These are phyloP conservation scores for Mactra quadrangularis DNA, from an alignment of 1,140 invertebrate genomes.

Conservation along the genomic window DNA sequence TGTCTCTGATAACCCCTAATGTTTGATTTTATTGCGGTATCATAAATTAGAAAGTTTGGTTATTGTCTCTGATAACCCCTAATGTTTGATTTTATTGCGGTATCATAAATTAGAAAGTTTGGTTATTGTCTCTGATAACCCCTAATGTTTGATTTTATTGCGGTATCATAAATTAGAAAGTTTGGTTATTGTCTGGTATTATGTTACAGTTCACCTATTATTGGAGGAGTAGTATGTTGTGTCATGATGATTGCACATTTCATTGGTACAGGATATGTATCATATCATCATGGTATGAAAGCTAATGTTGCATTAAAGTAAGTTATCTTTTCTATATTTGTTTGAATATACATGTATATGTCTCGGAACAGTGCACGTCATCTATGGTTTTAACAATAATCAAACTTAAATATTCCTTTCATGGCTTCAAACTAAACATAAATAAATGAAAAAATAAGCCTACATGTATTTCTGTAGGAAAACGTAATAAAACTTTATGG, in stretches of 20 bases:
- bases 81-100: not conserved
- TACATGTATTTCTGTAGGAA: too few species aligned
- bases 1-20: too few species aligned
- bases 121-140: not conserved
- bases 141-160: not conserved
- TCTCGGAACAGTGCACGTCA: too few species aligned
- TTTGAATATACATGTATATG: too few species aligned
- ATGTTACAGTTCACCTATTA: constrained; percentile 11
- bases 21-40: not conserved
- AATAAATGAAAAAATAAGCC: too few species aligned
- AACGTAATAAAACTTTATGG: too few species aligned
- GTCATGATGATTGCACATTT: constrained; percentile 25
- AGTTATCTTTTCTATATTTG: constrained; percentile 2
- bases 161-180: not conserved
- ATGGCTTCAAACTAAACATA: too few species aligned
- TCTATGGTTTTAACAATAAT: too few species aligned
- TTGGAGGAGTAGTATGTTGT: constrained; percentile 11
- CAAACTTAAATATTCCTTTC: too few species aligned
- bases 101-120: not conserved
- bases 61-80: not conserved
- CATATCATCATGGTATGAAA: constrained; percentile 22
- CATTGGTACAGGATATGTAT: constrained; percentile 34
- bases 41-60: not conserved
- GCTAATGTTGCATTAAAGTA: not conserved
- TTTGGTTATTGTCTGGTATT: not conserved